Evolutionary conservation across 2,888 invertebrate genomes (phyloP).

Genomic region (Lymantria dispar): DNA sequence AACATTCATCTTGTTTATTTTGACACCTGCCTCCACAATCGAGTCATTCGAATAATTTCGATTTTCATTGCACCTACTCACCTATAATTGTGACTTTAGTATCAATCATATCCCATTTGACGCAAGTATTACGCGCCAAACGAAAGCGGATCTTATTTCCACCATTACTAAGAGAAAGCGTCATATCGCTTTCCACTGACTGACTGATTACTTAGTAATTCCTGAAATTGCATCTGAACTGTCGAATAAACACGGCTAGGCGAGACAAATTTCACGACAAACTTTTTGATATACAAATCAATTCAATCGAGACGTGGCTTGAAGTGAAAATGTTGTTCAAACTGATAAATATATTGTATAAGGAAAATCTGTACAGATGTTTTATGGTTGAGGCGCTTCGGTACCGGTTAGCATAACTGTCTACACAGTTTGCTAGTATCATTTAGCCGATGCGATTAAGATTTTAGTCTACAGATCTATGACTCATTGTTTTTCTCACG

Average conservation of each 20-base stretch:
- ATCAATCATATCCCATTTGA: too few relatives aligned
- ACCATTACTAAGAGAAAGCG: too few relatives aligned
- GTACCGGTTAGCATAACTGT: slow-evolving; percentile 28
- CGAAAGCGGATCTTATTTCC: too few relatives aligned
- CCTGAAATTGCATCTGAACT: neutral
- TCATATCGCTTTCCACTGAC: too few relatives aligned
- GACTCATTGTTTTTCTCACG: slow-evolving; percentile 61
- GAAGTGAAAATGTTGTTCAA: slow-evolving; percentile 5
- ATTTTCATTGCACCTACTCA: slow-evolving; percentile 6
- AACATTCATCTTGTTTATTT: slow-evolving; percentile 35
- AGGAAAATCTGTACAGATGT: slow-evolving; percentile 19
- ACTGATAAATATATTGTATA: slow-evolving; percentile 15
- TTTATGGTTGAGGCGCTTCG: slow-evolving; percentile 22
- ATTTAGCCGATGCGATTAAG: slow-evolving; percentile 15
- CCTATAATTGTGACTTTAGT: too few relatives aligned
- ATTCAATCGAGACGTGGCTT: slow-evolving; percentile 15
- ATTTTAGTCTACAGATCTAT: slow-evolving; percentile 43
- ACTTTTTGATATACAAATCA: slow-evolving; percentile 26
- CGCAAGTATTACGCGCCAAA: too few relatives aligned
- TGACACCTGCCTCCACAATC: slow-evolving; percentile 26
- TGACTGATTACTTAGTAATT: neutral
- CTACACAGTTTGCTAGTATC: slow-evolving; percentile 20
- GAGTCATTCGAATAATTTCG: slow-evolving; percentile 3
- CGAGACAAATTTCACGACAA: neutral
- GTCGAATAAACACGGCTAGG: too few relatives aligned